Base-by-base conservation (phyloP, 1,140 invertebrate genomes). In the Drosophila nigromelanica region DNA sequence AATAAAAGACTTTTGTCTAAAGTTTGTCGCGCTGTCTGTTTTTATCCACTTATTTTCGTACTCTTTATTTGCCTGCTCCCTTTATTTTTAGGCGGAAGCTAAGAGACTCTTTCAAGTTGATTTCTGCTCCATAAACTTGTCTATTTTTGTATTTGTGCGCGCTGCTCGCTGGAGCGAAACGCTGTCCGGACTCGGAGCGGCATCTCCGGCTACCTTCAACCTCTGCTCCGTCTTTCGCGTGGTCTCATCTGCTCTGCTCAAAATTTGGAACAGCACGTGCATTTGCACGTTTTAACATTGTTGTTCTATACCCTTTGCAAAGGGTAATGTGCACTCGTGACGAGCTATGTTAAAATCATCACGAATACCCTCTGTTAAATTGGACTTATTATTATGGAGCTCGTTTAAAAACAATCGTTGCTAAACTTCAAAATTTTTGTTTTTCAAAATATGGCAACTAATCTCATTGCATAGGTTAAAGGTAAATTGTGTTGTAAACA, bases 61-160 rank as follows among this genome's bases (percentile, higher is more conserved):
- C 66, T 60, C 15, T 40, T 56, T 15, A 43, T 62, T 81, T 63
- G 62, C 69, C 66, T 47, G 68, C 77, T 74, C 64, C 35, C 40
- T 55, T 62, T 77, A 75, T 78, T 72, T 69, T 76, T 76, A 85
- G 73, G 83, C 82, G 82, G 82, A 87, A 87, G 82, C 82, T 87
- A 87, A 89, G 87, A 87, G 83, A 82, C 55, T 87, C 78, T 87
- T 87, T 87, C 78, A 87, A 87, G 68, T 87, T 86, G 82, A 82
- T 87, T 87, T 87, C 82, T 87, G 83, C 82, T 87, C 83, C 82
- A 87, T 87, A 87, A 87, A 87, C 83, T 87, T 89, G 82, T 87
- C 82, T 87, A 87, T 87, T 87, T 87, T 71, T 64, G 72, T 87
- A 69, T 72, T 35, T 35, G 33, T 48, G 64, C 79, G 61, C 48